These are phyloP conservation scores for Lithophane semibrunnea DNA, from an alignment of 2,888 invertebrate genomes.

Conservation along the genomic window DNA sequence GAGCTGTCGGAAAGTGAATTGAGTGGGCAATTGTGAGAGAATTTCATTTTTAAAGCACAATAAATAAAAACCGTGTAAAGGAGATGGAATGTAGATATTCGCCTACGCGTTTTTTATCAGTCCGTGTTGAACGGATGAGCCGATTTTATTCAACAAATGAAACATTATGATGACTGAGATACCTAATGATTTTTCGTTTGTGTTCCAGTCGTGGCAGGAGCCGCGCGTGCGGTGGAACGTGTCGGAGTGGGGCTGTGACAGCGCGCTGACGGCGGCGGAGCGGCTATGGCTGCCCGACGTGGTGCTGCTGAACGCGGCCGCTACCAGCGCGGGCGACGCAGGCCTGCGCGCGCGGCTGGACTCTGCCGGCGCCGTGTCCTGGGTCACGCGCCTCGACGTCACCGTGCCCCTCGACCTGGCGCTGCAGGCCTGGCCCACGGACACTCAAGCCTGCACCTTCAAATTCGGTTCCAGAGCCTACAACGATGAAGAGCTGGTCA, in stretches of 20 bases:
- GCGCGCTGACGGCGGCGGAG: slow-evolving; percentile 91
- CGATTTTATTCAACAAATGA: background rate
- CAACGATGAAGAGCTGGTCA: slow-evolving; percentile 90
- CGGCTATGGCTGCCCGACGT: slow-evolving; percentile 95
- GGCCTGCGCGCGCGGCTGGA: slow-evolving; percentile 92
- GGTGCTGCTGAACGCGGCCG: slow-evolving; percentile 93
- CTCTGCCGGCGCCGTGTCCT: slow-evolving; percentile 91
- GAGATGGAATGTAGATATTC: slow-evolving; percentile 1
- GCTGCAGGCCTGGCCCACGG: slow-evolving; percentile 94
- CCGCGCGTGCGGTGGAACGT: slow-evolving; percentile 94
- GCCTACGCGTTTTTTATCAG: slow-evolving; percentile 49
- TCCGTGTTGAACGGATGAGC: slow-evolving; percentile 36
- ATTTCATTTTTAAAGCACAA: background rate
- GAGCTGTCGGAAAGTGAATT: background rate
- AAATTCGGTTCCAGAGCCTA: slow-evolving; percentile 94
- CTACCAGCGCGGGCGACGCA: slow-evolving; percentile 90
- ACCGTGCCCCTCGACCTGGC: slow-evolving; percentile 77
- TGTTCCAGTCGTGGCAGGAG: slow-evolving; percentile 93
- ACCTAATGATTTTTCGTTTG: background rate
- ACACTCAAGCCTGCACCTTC: slow-evolving; percentile 92
- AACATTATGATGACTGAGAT: background rate
- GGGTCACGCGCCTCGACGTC: slow-evolving; percentile 78
- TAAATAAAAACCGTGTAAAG: background rate
- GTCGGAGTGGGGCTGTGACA: slow-evolving; percentile 91
- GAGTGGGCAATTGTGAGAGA: background rate